Evolutionary conservation across 2,888 invertebrate species (phyloP).

Genomic region (Heliconius erato): DNA sequence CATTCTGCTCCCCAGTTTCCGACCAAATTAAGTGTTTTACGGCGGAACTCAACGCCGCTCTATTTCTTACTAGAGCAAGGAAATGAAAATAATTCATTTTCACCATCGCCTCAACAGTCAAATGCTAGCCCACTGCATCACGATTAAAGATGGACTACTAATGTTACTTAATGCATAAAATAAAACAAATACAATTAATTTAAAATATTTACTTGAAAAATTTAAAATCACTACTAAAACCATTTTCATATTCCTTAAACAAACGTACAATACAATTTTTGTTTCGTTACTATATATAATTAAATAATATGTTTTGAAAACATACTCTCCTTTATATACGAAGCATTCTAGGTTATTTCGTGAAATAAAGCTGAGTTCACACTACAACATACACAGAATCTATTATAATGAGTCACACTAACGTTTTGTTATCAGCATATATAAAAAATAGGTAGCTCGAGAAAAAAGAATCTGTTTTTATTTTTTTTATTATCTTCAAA

Average conservation of each 20-base stretch:
- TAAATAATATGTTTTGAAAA: conserved; percentile 72
- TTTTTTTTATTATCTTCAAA: too few species aligned
- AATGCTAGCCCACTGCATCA: too few species aligned
- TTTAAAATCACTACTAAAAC: conserved; percentile 76
- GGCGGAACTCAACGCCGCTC: background rate
- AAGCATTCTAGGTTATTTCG: conserved; percentile 60
- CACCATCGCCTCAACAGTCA: too few species aligned
- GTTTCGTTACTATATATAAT: conserved; percentile 73
- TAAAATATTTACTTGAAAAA: conserved; percentile 74
- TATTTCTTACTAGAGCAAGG: background rate
- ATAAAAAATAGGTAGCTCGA: too few species aligned
- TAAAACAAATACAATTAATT: conserved; percentile 56
- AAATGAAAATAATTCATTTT: too few species aligned
- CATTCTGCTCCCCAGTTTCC: too few species aligned
- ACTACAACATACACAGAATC: background rate
- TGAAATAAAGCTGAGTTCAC: conserved; percentile 37
- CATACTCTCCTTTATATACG: conserved; percentile 64
- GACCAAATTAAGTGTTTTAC: background rate
- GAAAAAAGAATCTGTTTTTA: too few species aligned
- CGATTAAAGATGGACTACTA: background rate
- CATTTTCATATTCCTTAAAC: conserved; percentile 61
- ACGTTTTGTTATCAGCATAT: too few species aligned
- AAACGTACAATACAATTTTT: conserved; percentile 64
- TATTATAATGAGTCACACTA: too few species aligned
- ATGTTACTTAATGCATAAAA: background rate